Conservation (phyloP, 2,888 invertebrate species). For the Plutella xylostella region DNA sequence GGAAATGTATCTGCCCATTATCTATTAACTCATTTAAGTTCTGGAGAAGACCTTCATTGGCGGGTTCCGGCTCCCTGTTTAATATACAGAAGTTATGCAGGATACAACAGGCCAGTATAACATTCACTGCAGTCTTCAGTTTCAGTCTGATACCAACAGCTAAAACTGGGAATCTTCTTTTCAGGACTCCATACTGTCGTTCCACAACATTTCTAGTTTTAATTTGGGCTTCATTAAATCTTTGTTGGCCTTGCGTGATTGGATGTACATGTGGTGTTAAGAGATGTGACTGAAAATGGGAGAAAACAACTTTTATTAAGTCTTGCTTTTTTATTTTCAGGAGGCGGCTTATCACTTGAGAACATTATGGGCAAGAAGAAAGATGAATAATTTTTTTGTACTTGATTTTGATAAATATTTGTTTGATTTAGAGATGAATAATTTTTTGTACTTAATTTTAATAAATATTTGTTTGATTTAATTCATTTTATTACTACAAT, state of each 20-base stretch:
- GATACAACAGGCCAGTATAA: constrained; percentile 17
- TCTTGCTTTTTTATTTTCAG: not conserved
- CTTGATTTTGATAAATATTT: too few relatives aligned
- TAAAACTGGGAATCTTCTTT: constrained; percentile 25
- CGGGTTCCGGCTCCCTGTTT: constrained; percentile 13
- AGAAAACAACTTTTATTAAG: not conserved
- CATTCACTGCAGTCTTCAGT: constrained; percentile 13
- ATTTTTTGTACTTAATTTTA: not conserved
- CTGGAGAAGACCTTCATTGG: constrained; percentile 10
- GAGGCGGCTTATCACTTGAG: not conserved
- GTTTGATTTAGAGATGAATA: too few relatives aligned
- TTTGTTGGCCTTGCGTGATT: constrained; percentile 8
- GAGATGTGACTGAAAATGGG: constrained; percentile 12
- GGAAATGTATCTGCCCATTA: not conserved
- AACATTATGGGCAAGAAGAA: too few relatives aligned
- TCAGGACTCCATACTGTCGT: constrained; percentile 23
- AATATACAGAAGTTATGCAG: constrained; percentile 18
- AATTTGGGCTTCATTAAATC: constrained; percentile 19
- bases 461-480: not conserved
- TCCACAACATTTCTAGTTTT: constrained; percentile 19
- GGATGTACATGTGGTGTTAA: constrained; percentile 18
- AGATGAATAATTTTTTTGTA: not conserved
- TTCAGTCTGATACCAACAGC: constrained; percentile 23
- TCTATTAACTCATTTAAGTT: constrained; percentile 12
- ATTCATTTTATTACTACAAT: not conserved